A percentile compares a stretch with the other conserved stretches of the same genome.
These are phyloP conservation scores for Corella eumyota DNA, from an alignment of 23 tunicate genomes.

Conservation along the genomic window DNA sequence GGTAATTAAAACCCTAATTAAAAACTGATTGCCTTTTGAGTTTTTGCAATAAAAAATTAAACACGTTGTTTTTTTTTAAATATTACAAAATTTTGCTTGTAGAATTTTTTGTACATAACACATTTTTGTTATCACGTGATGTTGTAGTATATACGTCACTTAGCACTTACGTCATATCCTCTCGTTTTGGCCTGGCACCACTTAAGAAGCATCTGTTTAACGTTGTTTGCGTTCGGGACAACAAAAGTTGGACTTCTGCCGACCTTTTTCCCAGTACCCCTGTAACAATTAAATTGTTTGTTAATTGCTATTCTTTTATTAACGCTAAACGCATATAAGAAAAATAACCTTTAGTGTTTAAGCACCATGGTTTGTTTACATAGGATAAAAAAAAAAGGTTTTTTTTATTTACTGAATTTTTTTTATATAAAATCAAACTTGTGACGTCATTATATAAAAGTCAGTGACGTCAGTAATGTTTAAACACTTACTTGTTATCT, in stretches of 20 bases:
- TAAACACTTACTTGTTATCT: not conserved
- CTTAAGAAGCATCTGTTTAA: conserved; percentile 82
- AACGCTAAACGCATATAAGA: not conserved
- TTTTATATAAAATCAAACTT: no score
- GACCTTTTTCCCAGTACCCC: conserved; percentile 40
- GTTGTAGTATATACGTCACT: not conserved
- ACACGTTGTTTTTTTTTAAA: no score
- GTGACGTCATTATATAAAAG: no score
- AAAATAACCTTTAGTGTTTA: not conserved
- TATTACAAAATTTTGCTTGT: no score
- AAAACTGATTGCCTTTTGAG: no score
- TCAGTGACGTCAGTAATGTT: no score
- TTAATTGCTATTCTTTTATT: no score
- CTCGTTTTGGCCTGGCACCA: conserved; percentile 93
- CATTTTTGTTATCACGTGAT: no score
- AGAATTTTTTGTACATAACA: no score
- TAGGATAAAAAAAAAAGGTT: conserved; percentile 1
- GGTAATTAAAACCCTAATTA: conserved; percentile 4
- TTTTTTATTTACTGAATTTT: no score
- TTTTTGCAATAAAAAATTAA: no score
- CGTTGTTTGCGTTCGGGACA: conserved; percentile 91
- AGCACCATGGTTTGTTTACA: not conserved
- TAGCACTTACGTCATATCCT: conserved; percentile 66
- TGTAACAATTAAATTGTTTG: conserved; percentile 5
- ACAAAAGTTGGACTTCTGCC: conserved; percentile 82